phyloP scores from a whole-genome alignment of 53 echinoderm and acorn worm genomes.

The Patiria pectinifera region DNA sequence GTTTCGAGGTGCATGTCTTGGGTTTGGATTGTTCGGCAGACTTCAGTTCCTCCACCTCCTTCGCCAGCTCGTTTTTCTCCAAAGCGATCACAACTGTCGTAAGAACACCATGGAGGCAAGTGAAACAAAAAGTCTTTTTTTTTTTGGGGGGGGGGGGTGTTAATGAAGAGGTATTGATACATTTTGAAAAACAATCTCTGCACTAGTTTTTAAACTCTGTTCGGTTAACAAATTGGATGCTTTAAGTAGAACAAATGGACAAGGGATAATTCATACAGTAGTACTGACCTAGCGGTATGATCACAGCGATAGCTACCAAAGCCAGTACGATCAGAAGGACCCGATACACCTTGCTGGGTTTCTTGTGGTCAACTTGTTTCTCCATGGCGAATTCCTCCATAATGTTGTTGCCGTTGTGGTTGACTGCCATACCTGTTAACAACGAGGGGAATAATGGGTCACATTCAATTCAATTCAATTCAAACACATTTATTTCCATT shows the following conservation, averaged over 20 bases:
- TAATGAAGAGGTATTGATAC: too few species aligned
- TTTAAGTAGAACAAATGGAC: too few species aligned
- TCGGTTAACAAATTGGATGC: too few species aligned
- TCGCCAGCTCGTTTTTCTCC: conserved; percentile 22
- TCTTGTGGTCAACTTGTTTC: conserved; percentile 56
- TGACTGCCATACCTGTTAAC: too few species aligned
- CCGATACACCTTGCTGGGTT: conserved; percentile 60
- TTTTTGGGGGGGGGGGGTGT: too few species aligned
- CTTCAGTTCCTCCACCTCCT: conserved; percentile 28
- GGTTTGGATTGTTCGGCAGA: not conserved
- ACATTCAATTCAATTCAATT: too few species aligned
- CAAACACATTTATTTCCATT: too few species aligned
- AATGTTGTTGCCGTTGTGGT: too few species aligned
- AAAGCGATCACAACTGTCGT: conserved; percentile 22
- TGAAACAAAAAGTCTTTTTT: too few species aligned
- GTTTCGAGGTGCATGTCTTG: conserved; percentile 13
- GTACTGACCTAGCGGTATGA: conserved; percentile 74
- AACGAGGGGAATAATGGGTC: too few species aligned
- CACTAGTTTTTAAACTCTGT: not conserved
- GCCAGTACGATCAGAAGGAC: conserved; percentile 63
- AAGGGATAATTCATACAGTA: too few species aligned
- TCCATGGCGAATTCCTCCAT: conserved; percentile 70
- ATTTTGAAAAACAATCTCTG: too few species aligned
- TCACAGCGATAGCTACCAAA: conserved; percentile 54
- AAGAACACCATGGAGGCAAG: not conserved